phyloP scores from a whole-genome alignment of 2,888 invertebrate species.

The Teleiodes luculella region DNA sequence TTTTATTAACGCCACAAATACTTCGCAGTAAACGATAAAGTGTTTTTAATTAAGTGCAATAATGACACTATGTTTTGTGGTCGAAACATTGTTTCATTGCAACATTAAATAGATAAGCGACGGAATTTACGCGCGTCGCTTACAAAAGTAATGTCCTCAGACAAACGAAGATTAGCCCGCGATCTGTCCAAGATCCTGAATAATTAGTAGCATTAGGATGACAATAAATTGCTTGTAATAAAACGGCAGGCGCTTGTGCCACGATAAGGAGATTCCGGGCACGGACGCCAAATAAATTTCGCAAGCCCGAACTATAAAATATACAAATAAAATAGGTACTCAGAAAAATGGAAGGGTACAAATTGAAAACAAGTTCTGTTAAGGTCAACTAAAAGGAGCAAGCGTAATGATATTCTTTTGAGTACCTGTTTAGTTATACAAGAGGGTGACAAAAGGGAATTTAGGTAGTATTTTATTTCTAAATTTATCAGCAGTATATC shows the following conservation, averaged over 20 bases:
- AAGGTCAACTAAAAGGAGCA: neutral
- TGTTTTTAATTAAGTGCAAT: neutral
- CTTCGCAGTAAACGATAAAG: no score
- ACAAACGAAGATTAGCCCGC: slow-evolving; percentile 6
- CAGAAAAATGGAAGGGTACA: neutral
- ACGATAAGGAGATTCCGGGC: slow-evolving; percentile 14
- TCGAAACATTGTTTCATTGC: neutral
- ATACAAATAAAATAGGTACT: slow-evolving; percentile 11
- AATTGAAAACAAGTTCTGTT: slow-evolving; percentile 10
- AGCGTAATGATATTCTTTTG: no score
- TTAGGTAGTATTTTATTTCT: no score
- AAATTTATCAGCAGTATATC: no score
- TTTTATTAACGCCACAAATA: no score
- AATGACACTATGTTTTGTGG: neutral
- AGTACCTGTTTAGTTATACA: no score
- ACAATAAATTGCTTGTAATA: slow-evolving; percentile 24
- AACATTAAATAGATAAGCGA: slow-evolving; percentile 3
- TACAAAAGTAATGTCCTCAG: slow-evolving; percentile 8
- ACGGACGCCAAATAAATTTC: slow-evolving; percentile 13
- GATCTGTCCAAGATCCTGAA: slow-evolving; percentile 21
- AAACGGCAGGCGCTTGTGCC: slow-evolving; percentile 17
- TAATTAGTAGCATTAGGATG: slow-evolving; percentile 22
- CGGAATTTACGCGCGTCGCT: neutral
- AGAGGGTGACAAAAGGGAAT: no score
- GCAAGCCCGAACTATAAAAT: slow-evolving; percentile 8